Evolutionary conservation across 2,113 vertebrate species (phyloP).

Genomic region (Typhlomys cinereus): DNA sequence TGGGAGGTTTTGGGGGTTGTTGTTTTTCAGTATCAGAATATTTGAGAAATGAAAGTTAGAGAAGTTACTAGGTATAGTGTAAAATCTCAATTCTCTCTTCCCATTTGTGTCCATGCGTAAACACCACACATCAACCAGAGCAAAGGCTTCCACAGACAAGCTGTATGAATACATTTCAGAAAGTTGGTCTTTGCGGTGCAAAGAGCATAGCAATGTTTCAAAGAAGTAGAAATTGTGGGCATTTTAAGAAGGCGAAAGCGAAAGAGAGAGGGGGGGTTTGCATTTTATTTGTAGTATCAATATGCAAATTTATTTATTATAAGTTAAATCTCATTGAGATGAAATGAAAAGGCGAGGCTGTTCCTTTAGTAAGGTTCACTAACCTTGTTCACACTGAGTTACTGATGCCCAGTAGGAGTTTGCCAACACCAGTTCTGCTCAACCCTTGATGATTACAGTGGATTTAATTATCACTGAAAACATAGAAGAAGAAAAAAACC

Average conservation of each 20-base stretch:
- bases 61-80: conserved; percentile 62
- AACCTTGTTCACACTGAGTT: conserved; percentile 79
- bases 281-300: conserved; percentile 58
- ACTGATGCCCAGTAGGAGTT: conserved; percentile 78
- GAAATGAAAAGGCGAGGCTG: conserved; percentile 76
- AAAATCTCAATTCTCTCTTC: conserved; percentile 59
- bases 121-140: not conserved
- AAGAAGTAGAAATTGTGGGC: conserved; percentile 34
- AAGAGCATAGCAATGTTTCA: conserved; percentile 43
- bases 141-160: conserved; percentile 41
- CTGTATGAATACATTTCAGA: conserved; percentile 4
- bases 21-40: conserved; percentile 26
- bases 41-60: conserved; percentile 42
- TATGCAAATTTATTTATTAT: conserved; percentile 65
- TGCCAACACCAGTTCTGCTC: conserved; percentile 68
- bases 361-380: conserved; percentile 82
- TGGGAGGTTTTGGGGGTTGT: not conserved
- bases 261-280: not conserved
- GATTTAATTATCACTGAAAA: conserved; percentile 82
- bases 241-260: conserved; percentile 34
- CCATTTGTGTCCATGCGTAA: not conserved
- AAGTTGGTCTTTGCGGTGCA: conserved; percentile 28
- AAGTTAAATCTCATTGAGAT: conserved; percentile 64
- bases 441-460: conserved; percentile 73
- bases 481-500: conserved; percentile 35